phyloP scores from a whole-genome alignment of 2,797 vertebrate genomes.

The Sebastiscus albofasciatus region DNA sequence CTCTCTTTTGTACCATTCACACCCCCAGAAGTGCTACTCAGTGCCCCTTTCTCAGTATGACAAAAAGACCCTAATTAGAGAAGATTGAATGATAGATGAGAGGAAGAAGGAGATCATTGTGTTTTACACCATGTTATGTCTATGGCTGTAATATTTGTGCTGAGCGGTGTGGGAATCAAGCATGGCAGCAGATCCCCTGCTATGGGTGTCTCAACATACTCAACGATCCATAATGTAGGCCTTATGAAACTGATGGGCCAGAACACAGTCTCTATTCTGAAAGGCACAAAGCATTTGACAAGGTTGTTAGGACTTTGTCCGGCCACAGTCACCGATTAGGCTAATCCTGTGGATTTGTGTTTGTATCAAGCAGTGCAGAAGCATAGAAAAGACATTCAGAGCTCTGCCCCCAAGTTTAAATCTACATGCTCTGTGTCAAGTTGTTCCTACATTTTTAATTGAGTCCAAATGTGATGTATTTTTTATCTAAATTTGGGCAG shows the following conservation, averaged over 20 bases:
- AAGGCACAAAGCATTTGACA: constrained; percentile 83
- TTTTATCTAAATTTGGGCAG: constrained; percentile 21
- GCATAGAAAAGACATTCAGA: background rate
- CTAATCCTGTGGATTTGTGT: constrained; percentile 61
- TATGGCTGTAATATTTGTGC: constrained; percentile 67
- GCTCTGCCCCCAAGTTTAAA: constrained; percentile 3
- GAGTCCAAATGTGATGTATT: constrained; percentile 10
- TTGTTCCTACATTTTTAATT: constrained; percentile 5
- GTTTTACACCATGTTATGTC: constrained; percentile 67
- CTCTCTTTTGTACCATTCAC: constrained; percentile 75
- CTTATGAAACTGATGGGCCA: constrained; percentile 85
- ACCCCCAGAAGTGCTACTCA: constrained; percentile 68
- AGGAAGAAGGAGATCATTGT: constrained; percentile 63
- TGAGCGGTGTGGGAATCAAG: constrained; percentile 61
- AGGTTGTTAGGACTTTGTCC: constrained; percentile 79
- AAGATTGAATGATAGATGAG: constrained; percentile 78
- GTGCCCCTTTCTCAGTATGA: constrained; percentile 68
- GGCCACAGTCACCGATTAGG: constrained; percentile 68
- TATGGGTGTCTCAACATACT: constrained; percentile 76
- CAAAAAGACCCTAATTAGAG: constrained; percentile 79
- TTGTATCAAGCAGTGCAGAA: constrained; percentile 7
- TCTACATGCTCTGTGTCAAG: background rate
- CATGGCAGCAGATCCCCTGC: constrained; percentile 75
- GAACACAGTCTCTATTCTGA: constrained; percentile 82
- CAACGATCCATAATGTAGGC: constrained; percentile 80